phyloP scores from a whole-genome alignment of 2,113 vertebrate genomes.

The Mesocricetus auratus region DNA sequence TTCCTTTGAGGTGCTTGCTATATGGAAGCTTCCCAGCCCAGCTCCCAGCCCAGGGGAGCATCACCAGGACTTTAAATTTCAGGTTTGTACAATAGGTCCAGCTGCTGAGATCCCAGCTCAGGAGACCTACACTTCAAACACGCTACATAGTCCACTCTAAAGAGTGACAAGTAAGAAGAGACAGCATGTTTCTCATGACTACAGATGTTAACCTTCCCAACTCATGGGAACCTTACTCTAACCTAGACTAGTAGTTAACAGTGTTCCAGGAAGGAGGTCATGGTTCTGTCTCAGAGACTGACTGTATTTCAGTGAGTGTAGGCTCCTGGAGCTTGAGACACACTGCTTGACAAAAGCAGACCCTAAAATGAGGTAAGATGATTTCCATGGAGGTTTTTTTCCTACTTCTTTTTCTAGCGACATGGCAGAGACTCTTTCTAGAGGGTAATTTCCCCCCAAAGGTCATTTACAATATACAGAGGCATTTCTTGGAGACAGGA shows the following conservation, averaged over 20 bases:
- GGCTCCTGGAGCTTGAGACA: no score
- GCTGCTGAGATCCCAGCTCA: neutral
- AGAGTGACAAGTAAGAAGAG: slow-evolving; percentile 6
- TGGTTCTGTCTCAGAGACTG: neutral
- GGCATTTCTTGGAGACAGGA: slow-evolving; percentile 3
- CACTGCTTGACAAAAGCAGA: neutral
- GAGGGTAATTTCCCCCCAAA: neutral
- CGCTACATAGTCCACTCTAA: neutral
- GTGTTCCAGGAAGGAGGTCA: neutral
- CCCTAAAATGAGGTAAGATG: neutral
- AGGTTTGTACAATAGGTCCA: neutral
- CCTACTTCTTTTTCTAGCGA: neutral
- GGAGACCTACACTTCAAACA: neutral
- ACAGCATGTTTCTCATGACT: neutral
- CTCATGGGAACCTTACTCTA: neutral
- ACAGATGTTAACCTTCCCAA: neutral
- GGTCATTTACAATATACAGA: neutral
- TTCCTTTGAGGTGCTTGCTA: slow-evolving; percentile 67
- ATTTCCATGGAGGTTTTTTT: neutral
- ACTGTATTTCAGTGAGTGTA: neutral
- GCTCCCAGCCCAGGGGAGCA: slow-evolving; percentile 40
- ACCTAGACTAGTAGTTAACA: neutral
- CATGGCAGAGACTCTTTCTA: neutral
- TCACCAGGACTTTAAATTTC: slow-evolving; percentile 67
- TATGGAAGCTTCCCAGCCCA: slow-evolving; percentile 38